Evolutionary conservation across 2,888 invertebrate species (phyloP), one percentile per base, ranked within the genome.

Genomic region (Ochropleura leucogaster): DNA sequence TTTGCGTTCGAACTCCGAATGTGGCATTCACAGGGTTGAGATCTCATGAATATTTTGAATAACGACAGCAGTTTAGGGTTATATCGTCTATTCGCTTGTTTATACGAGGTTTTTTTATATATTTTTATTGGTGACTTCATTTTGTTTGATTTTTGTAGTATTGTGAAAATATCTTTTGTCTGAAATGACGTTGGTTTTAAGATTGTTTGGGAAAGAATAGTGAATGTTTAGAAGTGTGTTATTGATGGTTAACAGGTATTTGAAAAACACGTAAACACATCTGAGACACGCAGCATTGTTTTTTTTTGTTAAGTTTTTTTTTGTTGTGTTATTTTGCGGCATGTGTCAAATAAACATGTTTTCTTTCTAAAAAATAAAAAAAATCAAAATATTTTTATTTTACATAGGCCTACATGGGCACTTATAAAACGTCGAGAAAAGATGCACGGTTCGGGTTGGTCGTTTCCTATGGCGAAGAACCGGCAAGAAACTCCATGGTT

Each of bases 41-140:
- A 88, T 80, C 82, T 88, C 85, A 87, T 87, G 87, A 88, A 87
- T 87, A 87, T 82, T 83, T 88, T 79, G 85, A 84, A 88, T 87
- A 80, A 83, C 80, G 74, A 62, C 57, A 67, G 53, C 79, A 63
- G 65, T 82, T 85, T 84, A 64, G 67, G 82, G 72, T 82, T 82
- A 66, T 73, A 65, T 68, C 55, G 76, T 77, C 80, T 78, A 84
- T 82, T 62, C 40, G 42, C 44, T 30, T 60, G 67, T 63, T 63
- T 57, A 59, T 68, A 70, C 46, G 30, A 30, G 47, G 67, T 64
- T 79, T 86, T 79, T 86, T 85, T 85, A 76, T 77, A 72, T 72
- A 40, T 44, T 60, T 74, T 75, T 79, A 83, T 72, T 55, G 30
- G 16, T 1, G 46, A 57, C 51, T 49, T 46, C 20, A 14, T 75